Percentiles rank a stretch among this genome's conserved stretches.
phyloP scores from a whole-genome alignment of 2,797 vertebrate genomes.

The Thunnus albacares region DNA sequence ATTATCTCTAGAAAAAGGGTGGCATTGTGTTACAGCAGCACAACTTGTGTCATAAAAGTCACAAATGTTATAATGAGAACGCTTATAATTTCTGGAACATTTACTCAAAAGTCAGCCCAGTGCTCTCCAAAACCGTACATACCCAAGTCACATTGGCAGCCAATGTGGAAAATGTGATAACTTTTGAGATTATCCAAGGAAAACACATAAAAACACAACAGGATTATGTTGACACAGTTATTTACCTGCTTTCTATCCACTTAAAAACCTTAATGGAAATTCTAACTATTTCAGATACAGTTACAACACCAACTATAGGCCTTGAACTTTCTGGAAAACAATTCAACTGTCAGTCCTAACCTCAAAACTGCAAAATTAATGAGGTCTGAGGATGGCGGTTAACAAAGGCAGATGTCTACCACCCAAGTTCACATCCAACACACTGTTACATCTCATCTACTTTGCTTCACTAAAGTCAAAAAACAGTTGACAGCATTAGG shows the following conservation, averaged over 20 bases:
- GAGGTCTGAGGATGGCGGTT: slow-evolving; percentile 59
- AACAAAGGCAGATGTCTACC: slow-evolving; percentile 69
- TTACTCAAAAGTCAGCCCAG: slow-evolving; percentile 25
- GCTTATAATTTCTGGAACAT: slow-evolving; percentile 22
- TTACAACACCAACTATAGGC: slow-evolving; percentile 27
- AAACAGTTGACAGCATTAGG: slow-evolving; percentile 40
- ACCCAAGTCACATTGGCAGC: slow-evolving; percentile 27
- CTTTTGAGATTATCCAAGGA: slow-evolving; percentile 52
- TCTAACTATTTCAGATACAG: slow-evolving; percentile 24
- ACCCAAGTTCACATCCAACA: slow-evolving; percentile 66
- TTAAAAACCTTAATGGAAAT: slow-evolving; percentile 19
- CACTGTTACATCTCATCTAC: slow-evolving; percentile 37
- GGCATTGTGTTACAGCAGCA: slow-evolving; percentile 40
- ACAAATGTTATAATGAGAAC: slow-evolving; percentile 26
- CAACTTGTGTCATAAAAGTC: slow-evolving; percentile 29
- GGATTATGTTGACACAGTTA: slow-evolving; percentile 31
- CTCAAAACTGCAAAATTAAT: slow-evolving; percentile 68
- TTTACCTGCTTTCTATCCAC: slow-evolving; percentile 60
- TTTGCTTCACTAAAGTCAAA: slow-evolving; percentile 37
- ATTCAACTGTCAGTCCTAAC: slow-evolving; percentile 57
- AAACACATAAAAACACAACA: slow-evolving; percentile 55
- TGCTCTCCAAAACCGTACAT: slow-evolving; percentile 45
- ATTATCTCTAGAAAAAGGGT: slow-evolving; percentile 50
- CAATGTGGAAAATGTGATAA: slow-evolving; percentile 54
- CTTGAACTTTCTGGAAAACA: slow-evolving; percentile 49